Percentiles rank a stretch among this genome's conserved stretches.
These are phyloP conservation scores for Agraylea sexmaculata DNA, from an alignment of 1,140 invertebrate genomes.

Conservation along the genomic window DNA sequence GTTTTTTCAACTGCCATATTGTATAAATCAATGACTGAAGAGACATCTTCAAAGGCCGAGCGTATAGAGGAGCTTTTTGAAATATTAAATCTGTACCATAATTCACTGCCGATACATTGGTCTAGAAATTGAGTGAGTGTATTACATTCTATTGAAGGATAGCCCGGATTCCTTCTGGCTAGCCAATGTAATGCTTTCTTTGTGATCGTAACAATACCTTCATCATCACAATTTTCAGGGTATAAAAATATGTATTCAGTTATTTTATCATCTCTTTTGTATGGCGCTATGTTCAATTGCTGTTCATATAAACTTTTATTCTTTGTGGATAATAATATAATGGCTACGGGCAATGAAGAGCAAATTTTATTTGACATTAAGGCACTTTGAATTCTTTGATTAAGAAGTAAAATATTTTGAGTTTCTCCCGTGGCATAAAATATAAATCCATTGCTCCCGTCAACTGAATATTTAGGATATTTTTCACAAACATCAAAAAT, in stretches of 20 bases:
- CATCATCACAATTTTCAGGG: slow-evolving; percentile 24
- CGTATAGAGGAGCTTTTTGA: slow-evolving; percentile 35
- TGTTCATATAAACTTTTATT: slow-evolving; percentile 17
- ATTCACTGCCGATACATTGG: slow-evolving; percentile 48
- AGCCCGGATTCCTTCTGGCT: slow-evolving; percentile 39
- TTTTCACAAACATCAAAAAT: slow-evolving; percentile 24
- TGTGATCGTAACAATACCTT: slow-evolving; percentile 26
- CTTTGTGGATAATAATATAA: slow-evolving; percentile 24
- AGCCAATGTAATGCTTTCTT: slow-evolving; percentile 47
- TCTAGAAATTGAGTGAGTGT: slow-evolving; percentile 42
- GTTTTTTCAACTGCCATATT: slow-evolving; percentile 51
- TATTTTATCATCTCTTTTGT: slow-evolving; percentile 27
- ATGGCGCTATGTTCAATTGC: slow-evolving; percentile 10
- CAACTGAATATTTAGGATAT: slow-evolving; percentile 16
- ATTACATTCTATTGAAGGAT: slow-evolving; percentile 47
- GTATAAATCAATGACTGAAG: slow-evolving; percentile 48
- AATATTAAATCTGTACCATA: slow-evolving; percentile 49
- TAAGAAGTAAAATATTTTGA: slow-evolving; percentile 24
- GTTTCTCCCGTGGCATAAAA: slow-evolving; percentile 29
- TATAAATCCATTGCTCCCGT: slow-evolving; percentile 33
- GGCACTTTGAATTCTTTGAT: slow-evolving; percentile 32
- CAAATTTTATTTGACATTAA: slow-evolving; percentile 34
- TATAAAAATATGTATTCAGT: slow-evolving; percentile 30
- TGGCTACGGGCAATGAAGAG: slow-evolving; percentile 30
- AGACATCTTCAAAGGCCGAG: slow-evolving; percentile 39